phyloP scores from a whole-genome alignment of 2,113 vertebrate genomes.

The Ophthalmotilapia sp. region DNA sequence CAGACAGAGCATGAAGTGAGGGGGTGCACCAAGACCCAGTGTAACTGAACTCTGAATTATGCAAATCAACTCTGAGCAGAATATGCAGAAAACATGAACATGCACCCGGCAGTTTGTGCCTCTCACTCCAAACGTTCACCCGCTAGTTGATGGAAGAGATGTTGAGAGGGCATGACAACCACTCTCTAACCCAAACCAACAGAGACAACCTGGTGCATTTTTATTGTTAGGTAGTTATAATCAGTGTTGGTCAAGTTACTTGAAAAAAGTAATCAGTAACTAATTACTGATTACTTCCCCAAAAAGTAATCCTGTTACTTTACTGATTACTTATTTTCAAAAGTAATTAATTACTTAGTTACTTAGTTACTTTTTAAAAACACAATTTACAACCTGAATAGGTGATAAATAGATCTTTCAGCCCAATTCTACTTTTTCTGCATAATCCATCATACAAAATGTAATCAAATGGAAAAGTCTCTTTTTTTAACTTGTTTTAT shows the following conservation, averaged over 20 bases:
- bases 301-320: too few species aligned
- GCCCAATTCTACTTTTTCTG: too few species aligned
- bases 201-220: fast-evolving
- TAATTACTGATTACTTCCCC: too few species aligned
- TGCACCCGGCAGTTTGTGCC: background rate
- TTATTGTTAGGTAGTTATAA: fast-evolving
- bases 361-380: too few species aligned
- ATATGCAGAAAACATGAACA: background rate
- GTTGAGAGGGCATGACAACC: background rate
- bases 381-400: fast-evolving
- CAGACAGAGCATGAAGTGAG: background rate
- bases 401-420: too few species aligned
- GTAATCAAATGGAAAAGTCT: too few species aligned
- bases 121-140: background rate
- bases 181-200: background rate
- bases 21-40: fast-evolving
- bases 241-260: too few species aligned
- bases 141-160: background rate
- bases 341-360: too few species aligned
- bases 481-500: too few species aligned
- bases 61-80: background rate
- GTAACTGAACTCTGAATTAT: background rate
- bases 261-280: too few species aligned
- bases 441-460: too few species aligned
- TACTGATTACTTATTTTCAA: too few species aligned